These are phyloP conservation scores for Scotopteryx bipunctaria DNA, from an alignment of 2,888 invertebrate species.

Conservation along the genomic window DNA sequence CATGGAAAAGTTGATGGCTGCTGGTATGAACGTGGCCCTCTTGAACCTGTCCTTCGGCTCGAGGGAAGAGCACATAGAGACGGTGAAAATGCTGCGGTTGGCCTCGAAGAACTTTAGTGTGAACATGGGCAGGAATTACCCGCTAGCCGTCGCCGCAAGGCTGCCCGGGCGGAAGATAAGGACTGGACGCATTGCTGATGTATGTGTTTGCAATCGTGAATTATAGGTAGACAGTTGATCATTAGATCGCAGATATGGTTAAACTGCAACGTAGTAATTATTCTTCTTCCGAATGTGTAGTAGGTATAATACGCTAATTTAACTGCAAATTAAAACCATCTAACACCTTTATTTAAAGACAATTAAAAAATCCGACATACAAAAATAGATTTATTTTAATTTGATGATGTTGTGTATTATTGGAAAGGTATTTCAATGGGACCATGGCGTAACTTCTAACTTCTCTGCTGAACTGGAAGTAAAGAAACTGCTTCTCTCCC, in stretches of 20 bases:
- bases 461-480: too few species aligned
- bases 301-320: too few species aligned
- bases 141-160: slow-evolving; percentile 93
- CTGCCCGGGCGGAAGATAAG: slow-evolving; percentile 95
- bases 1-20: slow-evolving; percentile 74
- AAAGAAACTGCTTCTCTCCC: too few species aligned
- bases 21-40: slow-evolving; percentile 81
- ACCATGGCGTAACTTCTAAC: too few species aligned
- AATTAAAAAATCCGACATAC: too few species aligned
- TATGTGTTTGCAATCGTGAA: slow-evolving; percentile 62
- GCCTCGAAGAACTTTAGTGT: slow-evolving; percentile 83
- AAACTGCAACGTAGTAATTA: neutral
- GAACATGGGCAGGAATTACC: slow-evolving; percentile 83
- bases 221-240: neutral
- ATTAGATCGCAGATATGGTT: neutral
- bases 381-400: too few species aligned
- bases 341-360: too few species aligned
- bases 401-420: too few species aligned
- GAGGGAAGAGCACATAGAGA: slow-evolving; percentile 68
- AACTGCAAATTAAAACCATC: too few species aligned
- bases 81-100: slow-evolving; percentile 67
- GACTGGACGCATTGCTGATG: slow-evolving; percentile 92
- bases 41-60: slow-evolving; percentile 70
- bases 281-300: too few species aligned
- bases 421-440: too few species aligned